Base-by-base conservation (phyloP, 92 coral and sea anemone species). In the Montipora capitata region DNA sequence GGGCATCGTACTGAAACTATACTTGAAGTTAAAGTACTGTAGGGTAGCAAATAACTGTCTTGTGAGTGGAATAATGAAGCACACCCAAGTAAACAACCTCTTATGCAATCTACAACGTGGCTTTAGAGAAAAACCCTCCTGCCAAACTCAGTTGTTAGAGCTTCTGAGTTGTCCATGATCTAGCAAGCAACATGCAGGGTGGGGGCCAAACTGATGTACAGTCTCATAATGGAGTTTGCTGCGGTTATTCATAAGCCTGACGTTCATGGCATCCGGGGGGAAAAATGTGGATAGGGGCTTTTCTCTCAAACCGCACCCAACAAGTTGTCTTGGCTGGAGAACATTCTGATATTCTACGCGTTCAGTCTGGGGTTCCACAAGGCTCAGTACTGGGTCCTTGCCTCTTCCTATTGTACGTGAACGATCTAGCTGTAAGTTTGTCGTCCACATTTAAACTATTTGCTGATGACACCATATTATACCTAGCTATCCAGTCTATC, bases 121-220 rank as follows among this genome's bases (percentile, higher is more conserved):
- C 63, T 9, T 57, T 57, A 9, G 63, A 5, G 63, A 57, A 57
- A 57, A 57, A 57, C 63, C 13, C 63, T 57, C 63, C 14, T 57
- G 63, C 63, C 63, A 7, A 57, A 57, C 0, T 57, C 63, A 57
- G 15, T 57, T 8, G 63, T 57, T 57, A 57, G 13, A 57, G 63
- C 63, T 57, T 57, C 11, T 57, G 13, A 57, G 13, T 57, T 57
- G 63, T 57, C 11, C n/a, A 27, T 57, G 63, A 57, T n/a, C n/a
- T 57, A 57, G 63, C 63, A 57, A 57, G 63, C 63, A 57, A 57
- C 63, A 57, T 57, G 63, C 63, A 57, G 63, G 63, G 63, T 5
- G 15, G n/a, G 63, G 63, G 63, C 63, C 63, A 57, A 57, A 9
- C 63, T 57, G 63, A 57, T 57, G 63, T 10, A 57, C 35, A 27